These are phyloP conservation scores for Balaeniceps rex DNA, from an alignment of 2,113 vertebrate genomes.

Conservation along the genomic window DNA sequence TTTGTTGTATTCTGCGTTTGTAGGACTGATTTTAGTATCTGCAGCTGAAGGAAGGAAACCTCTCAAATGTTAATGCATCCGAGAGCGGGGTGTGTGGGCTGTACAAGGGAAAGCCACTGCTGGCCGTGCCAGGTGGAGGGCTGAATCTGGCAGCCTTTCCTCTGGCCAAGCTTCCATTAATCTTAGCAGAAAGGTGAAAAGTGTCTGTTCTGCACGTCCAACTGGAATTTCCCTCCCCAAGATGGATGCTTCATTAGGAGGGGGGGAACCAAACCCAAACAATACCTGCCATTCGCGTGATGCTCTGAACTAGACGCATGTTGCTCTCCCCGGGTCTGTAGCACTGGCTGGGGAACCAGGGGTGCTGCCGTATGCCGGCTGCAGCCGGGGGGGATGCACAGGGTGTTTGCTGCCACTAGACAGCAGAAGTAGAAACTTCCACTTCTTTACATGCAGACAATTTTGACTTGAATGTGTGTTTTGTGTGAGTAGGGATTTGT, in stretches of 20 bases:
- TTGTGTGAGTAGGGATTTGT: neutral
- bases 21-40: neutral
- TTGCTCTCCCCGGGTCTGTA: neutral
- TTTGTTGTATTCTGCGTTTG: neutral
- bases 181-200: neutral
- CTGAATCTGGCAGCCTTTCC: neutral
- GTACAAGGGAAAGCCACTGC: neutral
- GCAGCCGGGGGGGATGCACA: neutral
- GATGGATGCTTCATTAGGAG: neutral
- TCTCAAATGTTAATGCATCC: neutral
- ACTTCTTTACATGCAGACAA: neutral
- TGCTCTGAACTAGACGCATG: neutral
- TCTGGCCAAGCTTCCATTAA: neutral
- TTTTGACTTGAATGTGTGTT: neutral
- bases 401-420: neutral
- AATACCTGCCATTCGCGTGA: neutral
- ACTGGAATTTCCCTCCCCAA: neutral
- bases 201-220: neutral
- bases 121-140: rapidly evolving
- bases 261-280: too few species aligned
- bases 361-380: neutral
- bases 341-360: rapidly evolving
- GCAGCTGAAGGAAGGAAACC: neutral
- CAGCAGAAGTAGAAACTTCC: neutral
- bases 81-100: neutral